phyloP scores from a whole-genome alignment of 2,888 invertebrate species.

The Torymus texanus region DNA sequence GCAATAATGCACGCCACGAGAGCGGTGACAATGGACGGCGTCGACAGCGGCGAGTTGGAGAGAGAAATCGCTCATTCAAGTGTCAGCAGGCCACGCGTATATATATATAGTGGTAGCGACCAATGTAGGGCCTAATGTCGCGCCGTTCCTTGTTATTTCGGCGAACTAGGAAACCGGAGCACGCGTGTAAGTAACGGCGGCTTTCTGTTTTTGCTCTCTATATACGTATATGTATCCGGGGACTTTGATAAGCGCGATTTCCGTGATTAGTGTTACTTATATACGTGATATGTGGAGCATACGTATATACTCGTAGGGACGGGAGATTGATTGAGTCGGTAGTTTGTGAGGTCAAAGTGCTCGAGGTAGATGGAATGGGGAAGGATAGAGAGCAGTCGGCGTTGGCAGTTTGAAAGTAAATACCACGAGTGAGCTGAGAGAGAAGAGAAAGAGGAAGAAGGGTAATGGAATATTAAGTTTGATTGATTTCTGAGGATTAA shows the following conservation, averaged over 20 bases:
- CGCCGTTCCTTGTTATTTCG: slow-evolving; percentile 32
- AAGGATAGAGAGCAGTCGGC: no score
- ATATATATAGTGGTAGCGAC: neutral
- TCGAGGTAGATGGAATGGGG: no score
- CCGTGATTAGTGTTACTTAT: neutral
- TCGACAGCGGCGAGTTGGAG: neutral
- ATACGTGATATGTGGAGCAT: no score
- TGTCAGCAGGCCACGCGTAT: neutral
- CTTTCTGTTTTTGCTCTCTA: neutral
- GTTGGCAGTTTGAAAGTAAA: no score
- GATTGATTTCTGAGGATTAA: no score
- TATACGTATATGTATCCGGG: neutral
- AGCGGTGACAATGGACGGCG: slow-evolving; percentile 13
- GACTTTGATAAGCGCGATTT: slow-evolving; percentile 34
- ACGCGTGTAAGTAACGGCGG: slow-evolving; percentile 26
- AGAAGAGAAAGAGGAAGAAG: no score
- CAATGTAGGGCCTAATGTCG: slow-evolving; percentile 14
- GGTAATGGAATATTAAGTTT: no score
- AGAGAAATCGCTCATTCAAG: slow-evolving; percentile 49
- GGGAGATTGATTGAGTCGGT: no score
- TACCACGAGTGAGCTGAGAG: no score
- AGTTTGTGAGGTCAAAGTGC: no score
- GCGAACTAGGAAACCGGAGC: slow-evolving; percentile 39
- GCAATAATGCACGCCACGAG: no score
- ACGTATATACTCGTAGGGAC: no score